Evolutionary conservation across 2,797 vertebrate species (phyloP).

Genomic region (Cryptoblepharus egeriae): DNA sequence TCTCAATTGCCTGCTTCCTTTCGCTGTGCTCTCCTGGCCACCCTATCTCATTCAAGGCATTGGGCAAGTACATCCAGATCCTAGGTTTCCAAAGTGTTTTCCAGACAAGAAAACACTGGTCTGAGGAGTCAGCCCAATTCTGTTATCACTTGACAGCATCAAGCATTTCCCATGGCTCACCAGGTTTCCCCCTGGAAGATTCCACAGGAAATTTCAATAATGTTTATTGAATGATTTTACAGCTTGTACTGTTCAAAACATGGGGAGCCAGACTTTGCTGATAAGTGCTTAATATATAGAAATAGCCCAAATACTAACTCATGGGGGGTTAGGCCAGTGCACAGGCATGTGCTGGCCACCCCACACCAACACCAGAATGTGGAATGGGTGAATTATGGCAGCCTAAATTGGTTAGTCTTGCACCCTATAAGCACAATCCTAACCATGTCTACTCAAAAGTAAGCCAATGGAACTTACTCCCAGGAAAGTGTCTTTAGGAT

Average conservation of each 20-base stretch:
- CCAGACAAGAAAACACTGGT: too few species aligned
- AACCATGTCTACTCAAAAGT: too few species aligned
- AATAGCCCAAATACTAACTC: too few species aligned
- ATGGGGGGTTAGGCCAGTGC: too few species aligned
- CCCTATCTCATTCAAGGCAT: slow-evolving; percentile 1
- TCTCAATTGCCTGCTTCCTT: slow-evolving; percentile 10
- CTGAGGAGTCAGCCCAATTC: slow-evolving; percentile 21
- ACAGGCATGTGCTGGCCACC: too few species aligned
- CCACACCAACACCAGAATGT: too few species aligned
- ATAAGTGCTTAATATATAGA: slow-evolving; percentile 6
- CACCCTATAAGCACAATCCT: too few species aligned
- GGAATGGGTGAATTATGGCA: too few species aligned
- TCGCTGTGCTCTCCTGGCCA: not conserved
- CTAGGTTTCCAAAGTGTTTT: not conserved
- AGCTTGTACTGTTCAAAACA: slow-evolving; percentile 43
- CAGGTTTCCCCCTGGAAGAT: slow-evolving; percentile 51
- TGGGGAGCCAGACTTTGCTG: not conserved
- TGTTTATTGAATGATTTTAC: slow-evolving; percentile 39
- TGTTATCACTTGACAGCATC: slow-evolving; percentile 23
- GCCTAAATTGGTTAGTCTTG: too few species aligned
- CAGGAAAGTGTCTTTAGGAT: too few species aligned
- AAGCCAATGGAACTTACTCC: too few species aligned
- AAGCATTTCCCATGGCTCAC: slow-evolving; percentile 21
- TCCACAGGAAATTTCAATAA: slow-evolving; percentile 30
- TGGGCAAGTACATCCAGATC: slow-evolving; percentile 27